phyloP scores from a whole-genome alignment of 2,113 vertebrate genomes.

The Bostrychus sinensis region DNA sequence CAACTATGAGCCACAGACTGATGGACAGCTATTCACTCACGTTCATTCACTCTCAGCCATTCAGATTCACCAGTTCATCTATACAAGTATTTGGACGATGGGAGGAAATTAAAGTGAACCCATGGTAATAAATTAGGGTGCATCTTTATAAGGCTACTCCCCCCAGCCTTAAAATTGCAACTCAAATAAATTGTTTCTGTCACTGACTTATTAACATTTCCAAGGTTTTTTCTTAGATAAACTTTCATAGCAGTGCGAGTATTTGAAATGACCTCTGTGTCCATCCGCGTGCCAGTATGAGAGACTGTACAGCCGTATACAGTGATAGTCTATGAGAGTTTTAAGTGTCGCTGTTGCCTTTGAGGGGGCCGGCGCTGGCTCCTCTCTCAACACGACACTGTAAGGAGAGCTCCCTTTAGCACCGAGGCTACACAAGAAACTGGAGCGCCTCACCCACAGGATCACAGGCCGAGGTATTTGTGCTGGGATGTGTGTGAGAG shows the following conservation, averaged over 20 bases:
- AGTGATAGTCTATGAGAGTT: conserved; percentile 11
- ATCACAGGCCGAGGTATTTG: conserved; percentile 67
- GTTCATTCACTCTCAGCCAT: too few species aligned
- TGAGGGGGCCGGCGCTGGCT: conserved; percentile 70
- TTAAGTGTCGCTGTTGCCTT: conserved; percentile 48
- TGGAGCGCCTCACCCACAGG: conserved; percentile 58
- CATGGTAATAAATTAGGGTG: too few species aligned
- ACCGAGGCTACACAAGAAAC: conserved; percentile 65
- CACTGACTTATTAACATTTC: conserved; percentile 32
- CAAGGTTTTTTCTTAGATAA: conserved; percentile 17
- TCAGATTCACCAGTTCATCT: too few species aligned
- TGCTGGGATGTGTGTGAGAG: conserved; percentile 50
- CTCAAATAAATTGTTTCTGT: not conserved
- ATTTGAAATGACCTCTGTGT: conserved; percentile 4
- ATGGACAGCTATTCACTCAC: too few species aligned
- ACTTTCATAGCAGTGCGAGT: not conserved
- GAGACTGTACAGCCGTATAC: conserved; percentile 1
- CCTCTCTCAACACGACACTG: conserved; percentile 65
- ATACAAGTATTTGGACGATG: too few species aligned
- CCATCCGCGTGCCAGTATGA: conserved; percentile 9
- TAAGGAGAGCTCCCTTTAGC: conserved; percentile 75
- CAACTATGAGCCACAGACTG: too few species aligned
- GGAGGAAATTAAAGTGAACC: too few species aligned
- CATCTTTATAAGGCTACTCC: too few species aligned
- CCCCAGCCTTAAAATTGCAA: too few species aligned